Base-by-base conservation (phyloP, 2,888 invertebrate species). In the Perdita meconis region DNA sequence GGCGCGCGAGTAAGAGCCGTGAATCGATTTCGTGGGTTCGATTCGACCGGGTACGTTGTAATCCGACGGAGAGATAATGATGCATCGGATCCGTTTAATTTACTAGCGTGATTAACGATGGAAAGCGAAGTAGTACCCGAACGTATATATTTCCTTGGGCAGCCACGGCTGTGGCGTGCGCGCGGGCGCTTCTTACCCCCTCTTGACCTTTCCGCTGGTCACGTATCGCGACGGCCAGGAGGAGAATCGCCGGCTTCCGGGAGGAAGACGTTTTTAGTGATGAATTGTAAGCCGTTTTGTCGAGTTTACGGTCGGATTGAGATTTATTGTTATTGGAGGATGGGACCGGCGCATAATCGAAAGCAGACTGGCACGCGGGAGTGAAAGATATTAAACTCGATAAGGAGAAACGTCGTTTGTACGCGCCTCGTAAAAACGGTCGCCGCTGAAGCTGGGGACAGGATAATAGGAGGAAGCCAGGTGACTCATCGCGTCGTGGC, bases 61-160 rank as follows among this genome's bases (percentile, higher is more conserved):
- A 61, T 68, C 68, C 71, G 19, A 51, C 24, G 56, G 61, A 56
- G 61, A 56, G 70, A 66, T 78, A 79, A 79, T 78, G 80, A 81
- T 76, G 77, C 75, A 82, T 80, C 75, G 72, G 74, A 57, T 84
- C 67, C 82, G 74, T 82, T 84, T 85, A 84, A 84, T 84, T 84
- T 84, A 72, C 80, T 59, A 68, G 68, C 66, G 81, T 82, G 83
- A 84, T 84, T 84, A 84, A 84, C 83, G 85, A 82, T 84, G 80
- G 83, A 84, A 84, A 84, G 83, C 70, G 79, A 75, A 73, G 76
- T 78, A 72, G 79, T 69, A 72, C 67, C 70, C 66, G 79, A 81
- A 81, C 81, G 60, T 81, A 78, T 79, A 84, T 84, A 83, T 84
- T 83, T 71, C 76, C 76, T 56, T 72, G 78, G 81, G 53, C 68